A percentile compares a stretch with the other conserved stretches of the same genome.
Evolutionary conservation across 1,140 invertebrate genomes (phyloP).

Genomic region (Aplysia californica): DNA sequence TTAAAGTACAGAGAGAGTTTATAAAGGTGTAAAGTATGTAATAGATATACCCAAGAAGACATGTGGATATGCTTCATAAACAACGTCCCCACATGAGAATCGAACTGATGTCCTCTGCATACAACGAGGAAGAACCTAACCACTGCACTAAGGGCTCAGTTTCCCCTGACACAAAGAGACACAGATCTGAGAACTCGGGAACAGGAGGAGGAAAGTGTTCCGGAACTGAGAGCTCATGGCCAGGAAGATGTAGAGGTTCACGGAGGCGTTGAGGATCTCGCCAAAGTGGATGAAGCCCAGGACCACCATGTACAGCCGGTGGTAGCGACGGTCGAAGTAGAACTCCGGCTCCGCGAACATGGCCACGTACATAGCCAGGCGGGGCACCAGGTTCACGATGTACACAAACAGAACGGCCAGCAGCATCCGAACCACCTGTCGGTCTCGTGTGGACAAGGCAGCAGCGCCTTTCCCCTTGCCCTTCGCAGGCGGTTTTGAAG

Average conservation of each 20-base stretch:
- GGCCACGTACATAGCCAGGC: neutral
- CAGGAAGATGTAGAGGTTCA: conserved; percentile 10
- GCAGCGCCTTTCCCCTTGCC: neutral
- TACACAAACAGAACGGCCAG: conserved; percentile 1
- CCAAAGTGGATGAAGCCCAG: conserved; percentile 9
- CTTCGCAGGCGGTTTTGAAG: too few species aligned
- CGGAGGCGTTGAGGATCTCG: neutral
- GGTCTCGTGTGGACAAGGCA: neutral
- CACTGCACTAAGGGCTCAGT: too few species aligned
- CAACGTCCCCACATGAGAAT: too few species aligned
- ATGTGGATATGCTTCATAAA: too few species aligned
- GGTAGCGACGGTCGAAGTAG: neutral
- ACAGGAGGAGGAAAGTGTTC: neutral
- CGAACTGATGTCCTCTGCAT: too few species aligned
- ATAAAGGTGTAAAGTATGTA: too few species aligned
- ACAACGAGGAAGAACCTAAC: too few species aligned
- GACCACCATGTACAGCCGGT: neutral
- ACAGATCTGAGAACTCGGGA: too few species aligned
- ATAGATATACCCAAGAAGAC: too few species aligned
- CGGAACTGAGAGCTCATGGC: conserved; percentile 1
- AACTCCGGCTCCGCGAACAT: conserved; percentile 4
- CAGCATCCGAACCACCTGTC: conserved; percentile 13
- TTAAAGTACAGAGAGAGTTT: too few species aligned
- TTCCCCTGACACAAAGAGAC: too few species aligned
- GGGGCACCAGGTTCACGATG: neutral